Conservation (phyloP, 2,888 invertebrate species). For the Eupithecia centaureata region DNA sequence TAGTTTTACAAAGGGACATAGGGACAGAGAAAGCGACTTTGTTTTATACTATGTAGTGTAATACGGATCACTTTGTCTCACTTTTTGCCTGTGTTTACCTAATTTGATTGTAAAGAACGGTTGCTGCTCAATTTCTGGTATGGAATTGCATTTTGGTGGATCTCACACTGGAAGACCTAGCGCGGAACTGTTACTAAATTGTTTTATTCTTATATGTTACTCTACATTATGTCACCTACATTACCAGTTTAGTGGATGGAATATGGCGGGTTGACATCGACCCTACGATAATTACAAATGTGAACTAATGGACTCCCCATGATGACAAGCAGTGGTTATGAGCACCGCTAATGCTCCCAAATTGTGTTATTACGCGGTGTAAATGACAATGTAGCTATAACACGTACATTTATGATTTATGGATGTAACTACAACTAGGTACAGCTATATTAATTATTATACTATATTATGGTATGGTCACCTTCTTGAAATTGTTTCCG, state of each 20-base stretch:
- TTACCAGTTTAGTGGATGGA: neutral
- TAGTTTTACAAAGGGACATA: no score
- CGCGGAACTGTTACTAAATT: no score
- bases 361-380: slow-evolving; percentile 31
- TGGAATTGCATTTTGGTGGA: no score
- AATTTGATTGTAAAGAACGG: no score
- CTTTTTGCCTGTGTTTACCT: no score
- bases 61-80: no score
- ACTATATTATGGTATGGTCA: neutral
- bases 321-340: slow-evolving; percentile 28
- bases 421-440: neutral
- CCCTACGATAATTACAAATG: slow-evolving; percentile 25
- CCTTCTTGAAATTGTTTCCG: no score
- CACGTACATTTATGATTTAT: neutral
- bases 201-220: no score
- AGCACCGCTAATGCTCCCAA: slow-evolving; percentile 32
- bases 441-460: neutral
- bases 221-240: neutral
- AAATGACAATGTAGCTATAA: neutral
- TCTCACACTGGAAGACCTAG: no score
- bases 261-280: neutral
- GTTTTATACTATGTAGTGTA: no score
- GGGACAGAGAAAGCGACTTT: no score
- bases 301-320: slow-evolving; percentile 35
- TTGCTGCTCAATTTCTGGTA: no score